A percentile compares a stretch with the other conserved stretches of the same genome.
These are phyloP conservation scores for Mesorhabditis spiculigera DNA, from an alignment of 2,888 invertebrate species.

Conservation along the genomic window DNA sequence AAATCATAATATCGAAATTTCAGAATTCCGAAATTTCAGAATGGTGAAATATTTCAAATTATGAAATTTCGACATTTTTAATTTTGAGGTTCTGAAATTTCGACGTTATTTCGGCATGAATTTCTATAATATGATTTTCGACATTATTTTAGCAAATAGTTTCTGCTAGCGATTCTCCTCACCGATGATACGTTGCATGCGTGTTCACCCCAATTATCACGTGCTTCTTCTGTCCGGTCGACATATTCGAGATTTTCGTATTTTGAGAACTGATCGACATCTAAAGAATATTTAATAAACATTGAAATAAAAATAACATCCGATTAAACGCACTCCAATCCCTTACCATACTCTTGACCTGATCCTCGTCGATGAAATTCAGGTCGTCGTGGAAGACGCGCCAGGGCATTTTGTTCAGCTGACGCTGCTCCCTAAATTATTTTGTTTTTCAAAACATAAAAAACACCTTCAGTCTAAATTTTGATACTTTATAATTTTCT, in stretches of 20 bases:
- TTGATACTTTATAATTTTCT: too few relatives aligned
- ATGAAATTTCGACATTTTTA: too few relatives aligned
- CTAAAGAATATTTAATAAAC: conserved; percentile 15
- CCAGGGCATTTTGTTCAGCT: conserved; percentile 51
- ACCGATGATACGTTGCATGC: conserved; percentile 49
- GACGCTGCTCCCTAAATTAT: conserved; percentile 43
- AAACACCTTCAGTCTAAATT: too few relatives aligned
- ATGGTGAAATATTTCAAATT: too few relatives aligned
- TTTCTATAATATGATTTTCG: too few relatives aligned
- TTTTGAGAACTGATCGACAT: conserved; percentile 47
- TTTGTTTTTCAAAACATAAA: background rate
- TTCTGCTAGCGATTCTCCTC: background rate
- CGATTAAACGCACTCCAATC: background rate
- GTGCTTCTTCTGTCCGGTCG: conserved; percentile 47
- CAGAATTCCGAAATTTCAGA: too few relatives aligned
- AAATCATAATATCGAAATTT: too few relatives aligned
- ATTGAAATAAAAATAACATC: background rate
- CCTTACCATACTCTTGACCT: conserved; percentile 51
- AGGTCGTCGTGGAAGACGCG: conserved; percentile 50
- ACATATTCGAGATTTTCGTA: conserved; percentile 51
- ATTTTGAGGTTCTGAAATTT: too few relatives aligned
- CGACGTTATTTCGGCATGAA: too few relatives aligned
- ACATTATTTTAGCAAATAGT: too few relatives aligned
- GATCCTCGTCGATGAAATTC: conserved; percentile 51
- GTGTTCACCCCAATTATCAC: conserved; percentile 53